Conservation (phyloP, 2,113 vertebrate species). For the Struthidea cinerea region DNA sequence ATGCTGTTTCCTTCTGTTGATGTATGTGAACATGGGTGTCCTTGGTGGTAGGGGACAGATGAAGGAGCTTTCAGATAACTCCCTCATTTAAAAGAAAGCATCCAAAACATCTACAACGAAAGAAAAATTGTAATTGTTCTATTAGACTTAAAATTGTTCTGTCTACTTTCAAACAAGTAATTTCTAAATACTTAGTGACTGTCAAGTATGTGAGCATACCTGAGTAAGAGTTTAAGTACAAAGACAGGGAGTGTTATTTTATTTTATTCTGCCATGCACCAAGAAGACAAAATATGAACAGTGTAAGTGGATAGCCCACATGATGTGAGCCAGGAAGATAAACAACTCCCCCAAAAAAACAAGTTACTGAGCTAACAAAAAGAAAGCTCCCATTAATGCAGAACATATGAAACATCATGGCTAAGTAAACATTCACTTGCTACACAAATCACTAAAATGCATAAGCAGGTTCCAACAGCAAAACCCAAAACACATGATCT, state of each 20-base stretch:
- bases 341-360: neutral
- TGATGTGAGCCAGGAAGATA: neutral
- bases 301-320: neutral
- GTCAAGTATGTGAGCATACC: neutral
- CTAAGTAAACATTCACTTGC: neutral
- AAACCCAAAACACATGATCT: neutral
- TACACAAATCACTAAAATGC: neutral
- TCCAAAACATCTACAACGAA: neutral
- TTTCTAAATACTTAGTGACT: neutral
- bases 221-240: neutral
- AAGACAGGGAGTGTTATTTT: neutral
- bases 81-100: neutral
- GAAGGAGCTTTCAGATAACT: neutral
- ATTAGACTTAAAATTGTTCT: neutral
- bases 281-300: neutral
- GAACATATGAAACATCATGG: neutral
- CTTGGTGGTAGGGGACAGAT: neutral
- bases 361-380: neutral
- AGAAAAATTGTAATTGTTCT: neutral
- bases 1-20: neutral
- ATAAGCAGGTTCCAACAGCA: neutral
- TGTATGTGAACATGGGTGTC: neutral
- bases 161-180: neutral
- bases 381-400: neutral
- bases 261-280: neutral